phyloP scores from a whole-genome alignment of 2,888 invertebrate species.

The Latrodectus hesperus region DNA sequence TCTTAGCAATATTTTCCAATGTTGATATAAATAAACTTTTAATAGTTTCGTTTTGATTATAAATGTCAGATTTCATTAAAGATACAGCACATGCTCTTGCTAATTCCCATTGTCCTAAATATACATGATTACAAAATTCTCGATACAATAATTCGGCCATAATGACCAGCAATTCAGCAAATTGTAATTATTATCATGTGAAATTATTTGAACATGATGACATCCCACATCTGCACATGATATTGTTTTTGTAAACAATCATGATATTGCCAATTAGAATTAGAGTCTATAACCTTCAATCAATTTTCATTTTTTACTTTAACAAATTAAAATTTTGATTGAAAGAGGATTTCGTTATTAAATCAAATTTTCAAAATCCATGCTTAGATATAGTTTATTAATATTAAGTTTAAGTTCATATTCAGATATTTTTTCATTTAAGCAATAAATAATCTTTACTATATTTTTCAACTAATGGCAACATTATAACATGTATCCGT shows the following conservation, averaged over 20 bases:
- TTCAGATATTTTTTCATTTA: neutral
- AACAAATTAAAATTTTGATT: no score
- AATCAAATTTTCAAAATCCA: no score
- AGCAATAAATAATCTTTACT: neutral
- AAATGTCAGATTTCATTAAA: constrained; percentile 25
- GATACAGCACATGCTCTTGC: constrained; percentile 53
- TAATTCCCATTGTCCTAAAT: constrained; percentile 64
- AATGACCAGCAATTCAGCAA: neutral
- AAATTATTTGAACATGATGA: constrained; percentile 10
- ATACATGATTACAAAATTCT: constrained; percentile 62
- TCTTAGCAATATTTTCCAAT: constrained; percentile 28
- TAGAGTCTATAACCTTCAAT: neutral
- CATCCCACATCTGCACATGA: constrained; percentile 55
- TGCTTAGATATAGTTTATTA: no score
- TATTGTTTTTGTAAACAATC: constrained; percentile 43
- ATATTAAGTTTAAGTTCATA: neutral
- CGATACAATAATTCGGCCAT: constrained; percentile 46
- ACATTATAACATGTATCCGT: constrained; percentile 4
- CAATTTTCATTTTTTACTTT: no score
- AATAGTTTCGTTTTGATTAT: neutral
- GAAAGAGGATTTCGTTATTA: no score
- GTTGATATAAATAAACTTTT: constrained; percentile 26
- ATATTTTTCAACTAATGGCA: constrained; percentile 16
- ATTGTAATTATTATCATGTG: neutral
- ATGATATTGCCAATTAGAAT: constrained; percentile 31